Evolutionary conservation across 2,113 vertebrate species (phyloP), one percentile per base, ranked within the genome.

Genomic region (Percopsis transmontana): DNA sequence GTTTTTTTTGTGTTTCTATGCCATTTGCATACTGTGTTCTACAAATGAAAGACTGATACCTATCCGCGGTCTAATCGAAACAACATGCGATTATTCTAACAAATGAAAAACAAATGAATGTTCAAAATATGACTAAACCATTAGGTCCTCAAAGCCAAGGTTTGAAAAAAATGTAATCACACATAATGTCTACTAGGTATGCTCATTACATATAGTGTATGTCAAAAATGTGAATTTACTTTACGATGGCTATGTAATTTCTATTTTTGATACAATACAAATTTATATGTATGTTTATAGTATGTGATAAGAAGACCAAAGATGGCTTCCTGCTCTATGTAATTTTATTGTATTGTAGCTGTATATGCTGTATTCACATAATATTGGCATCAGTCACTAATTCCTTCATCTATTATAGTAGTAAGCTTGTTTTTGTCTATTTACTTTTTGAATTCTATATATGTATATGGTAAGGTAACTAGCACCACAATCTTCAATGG

Each of bases 181-280:
- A 73, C 74, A 58, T 16, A 74, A 81, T 76, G 84, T 91, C 83
- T 85, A 60, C 67, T 85, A 87, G 70, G 77, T 86, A 91, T 81
- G 76, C 66, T 78, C 80, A 76, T 85, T 69, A 79, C 85, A 76
- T 85, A 61, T 86, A 88, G 87, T 82, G 75, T 88, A 80, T 88
- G 88, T 92, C 89, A 88, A 90, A 87, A 88, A 88, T 91, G 88
- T 91, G 88, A 89, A 89, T 85, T 86, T 90, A 83, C 90, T 92
- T 91, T 91, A 33, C 82, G 82, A 90, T 87, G 89, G 83, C 84
- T 91, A 82, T 91, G 90, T 91, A 91, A 91, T 91, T 90, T 92
- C 88, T 93, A 93, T 91, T 92, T 93, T 93, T 93, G 90, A 93
- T 92, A 92, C 90, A 85, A 89, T 87, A 85, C 87, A 85, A 86